These are phyloP conservation scores for Phalacrocorax carbo DNA, from an alignment of 2,113 vertebrate species.

Conservation along the genomic window DNA sequence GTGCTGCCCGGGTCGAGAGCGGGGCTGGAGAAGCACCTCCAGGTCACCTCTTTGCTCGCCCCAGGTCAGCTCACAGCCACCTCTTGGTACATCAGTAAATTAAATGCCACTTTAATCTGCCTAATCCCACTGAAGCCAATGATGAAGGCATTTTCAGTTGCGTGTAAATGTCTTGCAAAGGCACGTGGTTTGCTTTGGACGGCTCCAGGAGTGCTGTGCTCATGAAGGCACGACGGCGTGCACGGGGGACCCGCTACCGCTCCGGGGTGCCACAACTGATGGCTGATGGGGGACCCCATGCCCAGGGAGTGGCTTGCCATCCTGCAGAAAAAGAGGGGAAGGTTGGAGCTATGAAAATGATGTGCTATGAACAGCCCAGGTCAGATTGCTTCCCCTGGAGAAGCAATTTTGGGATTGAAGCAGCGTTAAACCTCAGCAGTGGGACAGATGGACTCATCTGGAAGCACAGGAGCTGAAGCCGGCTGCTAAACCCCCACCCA, in stretches of 20 bases:
- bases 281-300: not conserved
- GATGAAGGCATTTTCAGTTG: not conserved
- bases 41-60: not conserved
- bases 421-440: not conserved
- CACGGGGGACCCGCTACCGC: not conserved
- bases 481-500: not conserved
- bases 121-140: fast-evolving
- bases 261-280: not conserved
- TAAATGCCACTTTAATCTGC: not conserved
- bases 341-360: not conserved
- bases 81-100: not conserved
- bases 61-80: not conserved
- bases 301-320: not conserved
- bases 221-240: fast-evolving
- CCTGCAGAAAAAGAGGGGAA: not conserved
- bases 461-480: fast-evolving
- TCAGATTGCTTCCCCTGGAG: not conserved
- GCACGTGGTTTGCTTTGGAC: not conserved
- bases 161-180: not conserved
- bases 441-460: not conserved
- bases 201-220: not conserved
- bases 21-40: not conserved
- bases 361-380: fast-evolving
- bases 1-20: not conserved
- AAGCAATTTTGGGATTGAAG: not conserved